These are phyloP conservation scores for Trypoxylus dichotomus DNA, from an alignment of 1,140 invertebrate species.

Conservation along the genomic window DNA sequence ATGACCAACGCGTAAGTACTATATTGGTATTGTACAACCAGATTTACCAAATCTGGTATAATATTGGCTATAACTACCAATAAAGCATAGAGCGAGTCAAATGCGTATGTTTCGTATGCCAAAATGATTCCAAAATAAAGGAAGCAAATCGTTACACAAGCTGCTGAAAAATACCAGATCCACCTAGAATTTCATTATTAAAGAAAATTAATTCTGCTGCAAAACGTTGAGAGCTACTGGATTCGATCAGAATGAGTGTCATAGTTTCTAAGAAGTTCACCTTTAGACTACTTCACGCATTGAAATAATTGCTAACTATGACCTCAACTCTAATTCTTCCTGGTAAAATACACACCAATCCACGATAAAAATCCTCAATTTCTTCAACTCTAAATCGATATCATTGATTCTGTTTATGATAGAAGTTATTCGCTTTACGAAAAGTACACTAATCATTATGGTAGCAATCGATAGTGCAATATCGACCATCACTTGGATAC, in stretches of 20 bases:
- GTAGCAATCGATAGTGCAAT: background rate
- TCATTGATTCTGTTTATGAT: conserved; percentile 36
- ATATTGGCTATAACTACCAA: background rate
- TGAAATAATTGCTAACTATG: no score
- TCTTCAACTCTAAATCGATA: conserved; percentile 36
- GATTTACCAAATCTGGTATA: conserved; percentile 30
- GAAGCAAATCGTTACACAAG: background rate
- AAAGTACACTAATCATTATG: conserved; percentile 28
- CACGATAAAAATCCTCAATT: conserved; percentile 32
- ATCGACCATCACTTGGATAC: background rate
- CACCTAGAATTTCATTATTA: no score
- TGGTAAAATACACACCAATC: conserved; percentile 34
- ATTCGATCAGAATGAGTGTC: background rate
- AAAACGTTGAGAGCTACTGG: no score
- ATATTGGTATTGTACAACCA: conserved; percentile 16
- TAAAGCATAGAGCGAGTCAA: background rate
- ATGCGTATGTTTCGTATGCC: background rate
- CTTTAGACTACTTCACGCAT: no score
- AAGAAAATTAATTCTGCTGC: no score
- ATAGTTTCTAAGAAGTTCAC: background rate
- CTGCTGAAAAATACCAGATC: background rate
- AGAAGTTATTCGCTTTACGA: conserved; percentile 33
- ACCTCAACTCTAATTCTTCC: no score
- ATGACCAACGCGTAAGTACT: background rate
- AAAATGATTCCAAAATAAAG: background rate